These are phyloP conservation scores for Ictidomys tridecemlineatus DNA, from an alignment of 2,113 vertebrate genomes.

Conservation along the genomic window DNA sequence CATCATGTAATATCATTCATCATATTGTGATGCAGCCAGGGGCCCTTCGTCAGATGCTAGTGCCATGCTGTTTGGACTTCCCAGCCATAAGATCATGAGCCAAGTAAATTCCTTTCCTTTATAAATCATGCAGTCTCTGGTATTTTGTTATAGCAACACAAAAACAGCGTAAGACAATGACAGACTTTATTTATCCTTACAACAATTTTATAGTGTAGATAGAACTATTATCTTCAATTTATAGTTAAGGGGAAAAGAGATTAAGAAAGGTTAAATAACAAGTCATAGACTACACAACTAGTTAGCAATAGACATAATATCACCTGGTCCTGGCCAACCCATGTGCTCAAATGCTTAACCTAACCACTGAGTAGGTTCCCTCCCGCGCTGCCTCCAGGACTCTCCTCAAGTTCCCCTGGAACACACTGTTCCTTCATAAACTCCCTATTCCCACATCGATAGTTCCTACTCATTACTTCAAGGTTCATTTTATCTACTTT, in stretches of 20 bases:
- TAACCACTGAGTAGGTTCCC: not conserved
- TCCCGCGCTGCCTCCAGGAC: not conserved
- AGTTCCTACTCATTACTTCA: not conserved
- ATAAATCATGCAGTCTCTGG: not conserved
- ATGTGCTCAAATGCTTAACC: not conserved
- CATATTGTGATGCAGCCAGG: not conserved
- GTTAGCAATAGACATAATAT: not conserved
- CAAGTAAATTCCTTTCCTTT: not conserved
- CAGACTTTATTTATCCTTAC: not conserved
- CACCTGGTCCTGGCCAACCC: not conserved
- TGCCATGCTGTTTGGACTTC: not conserved
- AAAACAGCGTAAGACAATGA: not conserved
- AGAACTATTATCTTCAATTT: not conserved
- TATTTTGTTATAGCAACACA: not conserved
- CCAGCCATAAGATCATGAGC: not conserved
- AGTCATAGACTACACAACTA: not conserved
- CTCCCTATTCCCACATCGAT: not conserved
- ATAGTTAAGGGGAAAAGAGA: slow-evolving; percentile 1
- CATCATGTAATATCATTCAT: not conserved
- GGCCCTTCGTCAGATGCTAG: not conserved
- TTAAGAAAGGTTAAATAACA: slow-evolving; percentile 9
- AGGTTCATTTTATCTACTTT: slow-evolving; percentile 59
- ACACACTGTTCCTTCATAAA: not conserved
- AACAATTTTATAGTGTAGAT: not conserved
- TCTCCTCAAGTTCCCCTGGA: not conserved